These are phyloP conservation scores for Drepana arcuata DNA, from an alignment of 1,140 invertebrate species.

Conservation along the genomic window DNA sequence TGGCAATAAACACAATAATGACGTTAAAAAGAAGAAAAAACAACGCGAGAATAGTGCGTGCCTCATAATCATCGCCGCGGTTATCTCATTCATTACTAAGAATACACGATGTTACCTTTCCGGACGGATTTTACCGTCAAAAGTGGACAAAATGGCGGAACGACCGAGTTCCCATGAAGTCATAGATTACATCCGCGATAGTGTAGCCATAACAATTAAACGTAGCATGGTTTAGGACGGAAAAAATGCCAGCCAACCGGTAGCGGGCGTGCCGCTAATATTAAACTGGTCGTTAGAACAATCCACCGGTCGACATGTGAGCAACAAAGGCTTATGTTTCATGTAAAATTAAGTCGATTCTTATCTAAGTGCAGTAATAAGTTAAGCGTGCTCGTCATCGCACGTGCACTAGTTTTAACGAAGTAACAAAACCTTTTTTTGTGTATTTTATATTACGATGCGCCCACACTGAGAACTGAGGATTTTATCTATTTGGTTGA, in stretches of 20 bases:
- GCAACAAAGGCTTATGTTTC: conserved; percentile 59
- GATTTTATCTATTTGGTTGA: too few species aligned
- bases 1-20: conserved; percentile 20
- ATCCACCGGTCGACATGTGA: conserved; percentile 22
- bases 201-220: conserved; percentile 59
- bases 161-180: conserved; percentile 54
- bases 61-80: too few species aligned
- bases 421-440: too few species aligned
- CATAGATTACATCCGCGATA: conserved; percentile 56
- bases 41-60: conserved; percentile 11
- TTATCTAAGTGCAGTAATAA: conserved; percentile 53
- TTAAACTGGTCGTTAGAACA: conserved; percentile 42
- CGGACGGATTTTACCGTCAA: conserved; percentile 53
- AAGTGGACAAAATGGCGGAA: conserved; percentile 54
- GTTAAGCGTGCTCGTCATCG: conserved; percentile 36
- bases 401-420: conserved; percentile 60
- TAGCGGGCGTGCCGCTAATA: conserved; percentile 60
- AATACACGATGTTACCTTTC: conserved; percentile 40
- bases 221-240: conserved; percentile 23
- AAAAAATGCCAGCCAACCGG: conserved; percentile 26
- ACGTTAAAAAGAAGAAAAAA: conserved; percentile 9
- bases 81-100: conserved; percentile 55
- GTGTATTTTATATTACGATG: too few species aligned
- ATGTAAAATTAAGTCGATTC: conserved; percentile 57
- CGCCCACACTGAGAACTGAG: too few species aligned